Evolutionary conservation across 2,113 vertebrate genomes (phyloP).

Genomic region (Equus przewalskii): DNA sequence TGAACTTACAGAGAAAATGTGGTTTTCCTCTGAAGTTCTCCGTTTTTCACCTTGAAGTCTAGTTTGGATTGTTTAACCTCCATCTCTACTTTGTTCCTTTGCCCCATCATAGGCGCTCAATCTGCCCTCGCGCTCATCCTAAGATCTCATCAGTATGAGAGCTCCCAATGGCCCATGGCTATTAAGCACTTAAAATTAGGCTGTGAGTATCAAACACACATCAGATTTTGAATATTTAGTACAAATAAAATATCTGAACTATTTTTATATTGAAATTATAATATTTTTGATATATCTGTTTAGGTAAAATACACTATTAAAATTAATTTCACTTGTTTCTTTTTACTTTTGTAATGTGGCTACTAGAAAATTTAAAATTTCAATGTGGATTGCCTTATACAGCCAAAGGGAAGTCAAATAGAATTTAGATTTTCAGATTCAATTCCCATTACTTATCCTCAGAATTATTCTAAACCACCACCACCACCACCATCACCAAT

Average conservation of each 20-base stretch:
- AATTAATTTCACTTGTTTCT: background rate
- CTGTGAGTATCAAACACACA: background rate
- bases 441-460: background rate
- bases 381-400: background rate
- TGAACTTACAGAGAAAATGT: background rate
- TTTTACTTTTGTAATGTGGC: background rate
- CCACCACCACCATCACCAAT: background rate
- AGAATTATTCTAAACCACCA: background rate
- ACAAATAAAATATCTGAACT: background rate
- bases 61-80: background rate
- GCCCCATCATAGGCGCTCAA: background rate
- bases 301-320: slow-evolving; percentile 16
- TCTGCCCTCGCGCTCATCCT: background rate
- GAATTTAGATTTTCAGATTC: slow-evolving; percentile 33
- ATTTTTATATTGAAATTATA: background rate
- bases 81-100: background rate
- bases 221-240: background rate
- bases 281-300: background rate
- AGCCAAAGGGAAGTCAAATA: background rate
- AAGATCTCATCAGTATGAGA: background rate
- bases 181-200: background rate
- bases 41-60: background rate
- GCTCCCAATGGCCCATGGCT: background rate
- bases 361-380: background rate
- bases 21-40: background rate